Base-by-base conservation (phyloP, 2,113 vertebrate genomes). In the Thinocorus orbignyianus region DNA sequence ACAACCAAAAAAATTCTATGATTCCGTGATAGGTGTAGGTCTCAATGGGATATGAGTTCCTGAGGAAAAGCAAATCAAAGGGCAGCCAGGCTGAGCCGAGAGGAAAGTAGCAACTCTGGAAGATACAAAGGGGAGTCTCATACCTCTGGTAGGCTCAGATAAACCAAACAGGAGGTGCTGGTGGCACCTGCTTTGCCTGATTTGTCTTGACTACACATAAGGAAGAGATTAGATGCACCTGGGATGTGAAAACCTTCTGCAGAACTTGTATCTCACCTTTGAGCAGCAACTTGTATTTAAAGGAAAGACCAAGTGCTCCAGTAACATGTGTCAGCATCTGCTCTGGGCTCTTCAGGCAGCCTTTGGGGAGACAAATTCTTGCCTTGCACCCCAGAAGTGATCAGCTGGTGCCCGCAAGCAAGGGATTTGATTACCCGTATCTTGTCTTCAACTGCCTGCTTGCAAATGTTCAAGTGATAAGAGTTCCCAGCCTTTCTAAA, bases 301-400 rank as follows among this genome's bases (percentile, higher is more conserved):
- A 69, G 28, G 22, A 68, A 62, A 79, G 52, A 64, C 17, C 51
- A 49, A 85, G 8, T 6, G 17, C 49, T 76, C 22, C 24, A 20
- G 17, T 61, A 62, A 79, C 30, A 11, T 9, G 1, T 20, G 26
- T 85, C 33, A 82, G 11, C 66, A 80, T 72, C 54, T 89, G 39
- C 35, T 91, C 70, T 76, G 65, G 19, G 48, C 19, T 78, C 48
- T 71, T 88, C 76, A 61, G 70, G 26, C 18, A 90, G 61, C 55
- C 0, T 0, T 10, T 0, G 0, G 5, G 15, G 35, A 69, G n/a
- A 3, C 46, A 54, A 91, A 82, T 49, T 77, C 37, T 80, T 70
- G 15, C 17, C 12, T 88, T 57, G 11, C 11, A 77, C 22, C 44
- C 28, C 20, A 54, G 6, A 61, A 12, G 52, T 42, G 81, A 73